Conservation (phyloP, 2,888 invertebrate species). For the Hemithea aestivaria region DNA sequence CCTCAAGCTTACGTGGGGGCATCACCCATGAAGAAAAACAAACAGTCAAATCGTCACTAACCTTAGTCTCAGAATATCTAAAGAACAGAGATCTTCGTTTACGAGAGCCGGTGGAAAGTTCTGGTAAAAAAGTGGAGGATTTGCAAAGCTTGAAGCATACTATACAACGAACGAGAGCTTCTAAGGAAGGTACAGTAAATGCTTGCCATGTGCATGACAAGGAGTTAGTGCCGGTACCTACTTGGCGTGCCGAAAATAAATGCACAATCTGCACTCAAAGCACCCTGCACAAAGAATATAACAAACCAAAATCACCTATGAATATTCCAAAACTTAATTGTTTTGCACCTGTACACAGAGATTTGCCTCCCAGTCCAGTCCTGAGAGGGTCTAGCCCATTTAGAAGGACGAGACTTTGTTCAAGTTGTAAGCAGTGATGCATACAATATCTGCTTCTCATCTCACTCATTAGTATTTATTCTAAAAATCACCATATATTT, state of each 20-base stretch:
- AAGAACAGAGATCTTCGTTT: constrained; percentile 60
- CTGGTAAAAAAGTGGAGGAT: constrained; percentile 48
- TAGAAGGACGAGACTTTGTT: constrained; percentile 37
- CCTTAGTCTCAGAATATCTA: constrained; percentile 63
- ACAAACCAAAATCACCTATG: neutral
- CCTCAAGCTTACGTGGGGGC: constrained; percentile 55
- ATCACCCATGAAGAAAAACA: constrained; percentile 33
- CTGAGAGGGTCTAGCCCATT: constrained; percentile 41
- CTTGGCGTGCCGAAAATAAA: constrained; percentile 52
- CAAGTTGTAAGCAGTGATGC: constrained; percentile 35
- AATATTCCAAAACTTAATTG: neutral
- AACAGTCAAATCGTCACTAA: constrained; percentile 49
- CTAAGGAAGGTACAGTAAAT: constrained; percentile 57
- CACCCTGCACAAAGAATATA: constrained; percentile 18
- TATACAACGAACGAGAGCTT: constrained; percentile 50
- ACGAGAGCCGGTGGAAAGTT: constrained; percentile 37
- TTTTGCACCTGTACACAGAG: constrained; percentile 2
- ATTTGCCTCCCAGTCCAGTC: constrained; percentile 34
- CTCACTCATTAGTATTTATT: no score
- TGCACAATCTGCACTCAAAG: constrained; percentile 38
- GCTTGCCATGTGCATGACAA: constrained; percentile 63
- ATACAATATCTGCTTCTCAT: constrained; percentile 15
- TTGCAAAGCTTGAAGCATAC: constrained; percentile 60
- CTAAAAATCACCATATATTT: no score
- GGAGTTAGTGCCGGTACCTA: constrained; percentile 58